Evolutionary conservation across 2,113 vertebrate species (phyloP).

Genomic region (Pygoscelis adeliae): DNA sequence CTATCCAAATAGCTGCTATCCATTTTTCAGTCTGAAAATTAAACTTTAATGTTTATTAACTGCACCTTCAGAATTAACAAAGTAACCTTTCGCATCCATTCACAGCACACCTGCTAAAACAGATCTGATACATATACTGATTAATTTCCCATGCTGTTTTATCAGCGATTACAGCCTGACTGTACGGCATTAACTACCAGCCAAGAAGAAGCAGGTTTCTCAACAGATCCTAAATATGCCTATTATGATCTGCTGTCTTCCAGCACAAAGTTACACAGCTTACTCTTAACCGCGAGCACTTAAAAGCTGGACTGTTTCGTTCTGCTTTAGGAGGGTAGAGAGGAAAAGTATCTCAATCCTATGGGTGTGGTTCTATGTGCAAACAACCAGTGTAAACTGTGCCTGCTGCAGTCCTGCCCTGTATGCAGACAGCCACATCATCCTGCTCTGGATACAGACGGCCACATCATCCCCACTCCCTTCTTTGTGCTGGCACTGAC

Average conservation of each 20-base stretch:
- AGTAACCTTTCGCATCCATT: background rate
- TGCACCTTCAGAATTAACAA: background rate
- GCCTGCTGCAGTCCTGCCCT: background rate
- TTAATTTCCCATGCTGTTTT: background rate
- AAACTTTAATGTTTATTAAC: background rate
- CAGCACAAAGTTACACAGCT: background rate
- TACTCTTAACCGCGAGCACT: accelerated
- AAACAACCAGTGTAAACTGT: background rate
- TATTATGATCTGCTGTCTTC: background rate
- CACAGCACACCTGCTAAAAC: background rate
- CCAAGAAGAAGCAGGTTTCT: background rate
- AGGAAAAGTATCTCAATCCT: background rate
- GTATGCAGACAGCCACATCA: background rate
- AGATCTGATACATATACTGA: background rate
- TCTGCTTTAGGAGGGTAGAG: background rate
- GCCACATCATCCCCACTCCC: background rate
- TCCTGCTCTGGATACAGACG: background rate
- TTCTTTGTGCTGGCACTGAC: background rate
- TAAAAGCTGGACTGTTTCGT: background rate
- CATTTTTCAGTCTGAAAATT: background rate
- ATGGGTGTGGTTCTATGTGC: background rate
- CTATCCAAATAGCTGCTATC: background rate
- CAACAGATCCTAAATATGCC: background rate
- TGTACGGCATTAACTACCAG: background rate
- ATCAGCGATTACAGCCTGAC: background rate